Evolutionary conservation across 2,888 invertebrate genomes (phyloP).

Genomic region (Dryadula phaetusa): DNA sequence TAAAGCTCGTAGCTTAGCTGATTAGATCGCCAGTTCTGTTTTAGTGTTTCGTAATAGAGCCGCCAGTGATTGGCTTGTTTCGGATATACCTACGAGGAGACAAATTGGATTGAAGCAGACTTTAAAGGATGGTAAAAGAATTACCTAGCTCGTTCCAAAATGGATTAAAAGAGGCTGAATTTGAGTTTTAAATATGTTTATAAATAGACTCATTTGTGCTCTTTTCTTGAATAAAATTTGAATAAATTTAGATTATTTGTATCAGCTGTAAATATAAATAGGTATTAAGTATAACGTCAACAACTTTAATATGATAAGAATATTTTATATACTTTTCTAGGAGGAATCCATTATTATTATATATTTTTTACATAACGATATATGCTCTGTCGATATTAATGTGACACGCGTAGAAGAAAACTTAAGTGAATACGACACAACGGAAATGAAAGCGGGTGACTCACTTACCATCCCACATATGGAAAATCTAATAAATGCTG

Average conservation of each 20-base stretch:
- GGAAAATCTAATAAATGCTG: slow-evolving; percentile 38
- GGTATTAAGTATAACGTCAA: too few species aligned
- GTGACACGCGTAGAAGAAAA: slow-evolving; percentile 20
- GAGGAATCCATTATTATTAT: not conserved
- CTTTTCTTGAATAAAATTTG: too few species aligned
- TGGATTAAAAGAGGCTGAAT: slow-evolving; percentile 30
- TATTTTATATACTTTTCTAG: not conserved
- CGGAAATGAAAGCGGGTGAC: slow-evolving; percentile 38
- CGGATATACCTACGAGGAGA: slow-evolving; percentile 64
- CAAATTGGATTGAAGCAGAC: slow-evolving; percentile 78
- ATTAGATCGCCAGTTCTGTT: slow-evolving; percentile 65
- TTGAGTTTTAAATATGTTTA: not conserved
- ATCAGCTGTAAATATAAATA: too few species aligned
- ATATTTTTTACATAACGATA: not conserved
- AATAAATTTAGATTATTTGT: too few species aligned
- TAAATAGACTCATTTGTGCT: too few species aligned
- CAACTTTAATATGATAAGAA: not conserved
- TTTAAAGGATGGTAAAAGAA: slow-evolving; percentile 58
- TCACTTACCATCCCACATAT: slow-evolving; percentile 37
- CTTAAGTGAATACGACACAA: slow-evolving; percentile 33
- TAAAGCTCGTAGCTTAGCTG: slow-evolving; percentile 67
- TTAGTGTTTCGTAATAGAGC: slow-evolving; percentile 66
- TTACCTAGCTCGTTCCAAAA: slow-evolving; percentile 36
- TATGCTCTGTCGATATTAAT: slow-evolving; percentile 1
- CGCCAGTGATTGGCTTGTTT: slow-evolving; percentile 75